A percentile compares a stretch with the other conserved stretches of the same genome.
These are phyloP conservation scores for Brotogeris chrysoptera DNA, from an alignment of 2,797 vertebrate species.

Conservation along the genomic window DNA sequence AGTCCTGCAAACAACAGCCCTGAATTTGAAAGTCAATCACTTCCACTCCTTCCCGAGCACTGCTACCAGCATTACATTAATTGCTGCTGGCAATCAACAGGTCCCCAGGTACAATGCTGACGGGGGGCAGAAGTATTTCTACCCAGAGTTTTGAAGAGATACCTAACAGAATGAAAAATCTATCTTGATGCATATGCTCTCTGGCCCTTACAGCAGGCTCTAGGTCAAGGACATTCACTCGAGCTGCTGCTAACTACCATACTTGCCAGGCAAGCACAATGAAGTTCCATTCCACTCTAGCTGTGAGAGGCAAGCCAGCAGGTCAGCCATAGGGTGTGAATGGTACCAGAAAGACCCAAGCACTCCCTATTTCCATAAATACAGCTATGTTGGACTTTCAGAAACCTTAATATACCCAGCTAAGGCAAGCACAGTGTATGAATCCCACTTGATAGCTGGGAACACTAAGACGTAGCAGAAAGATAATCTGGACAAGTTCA, in stretches of 20 bases:
- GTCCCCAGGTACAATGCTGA: not conserved
- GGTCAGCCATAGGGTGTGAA: not conserved
- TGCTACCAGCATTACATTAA: not conserved
- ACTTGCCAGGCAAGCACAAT: not conserved
- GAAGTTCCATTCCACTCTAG: not conserved
- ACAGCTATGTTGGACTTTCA: not conserved
- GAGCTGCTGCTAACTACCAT: not conserved
- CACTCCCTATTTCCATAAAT: not conserved
- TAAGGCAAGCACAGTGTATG: not conserved
- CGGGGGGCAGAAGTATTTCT: not conserved
- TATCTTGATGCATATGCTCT: not conserved
- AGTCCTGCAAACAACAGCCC: not conserved
- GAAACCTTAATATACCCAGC: not conserved
- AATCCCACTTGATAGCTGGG: not conserved
- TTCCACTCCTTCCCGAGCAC: not conserved
- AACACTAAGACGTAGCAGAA: not conserved
- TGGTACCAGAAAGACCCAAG: not conserved
- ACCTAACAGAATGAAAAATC: not conserved
- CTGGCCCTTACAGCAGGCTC: not conserved
- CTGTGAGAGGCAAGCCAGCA: not conserved
- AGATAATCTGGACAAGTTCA: not conserved
- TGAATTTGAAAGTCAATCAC: slow-evolving; percentile 33
- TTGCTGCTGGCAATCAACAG: not conserved
- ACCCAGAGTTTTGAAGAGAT: not conserved
- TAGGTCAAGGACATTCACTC: not conserved